Evolutionary conservation across 2,797 vertebrate species (phyloP), one percentile per base, ranked within the genome.

Genomic region (Carapus acus): DNA sequence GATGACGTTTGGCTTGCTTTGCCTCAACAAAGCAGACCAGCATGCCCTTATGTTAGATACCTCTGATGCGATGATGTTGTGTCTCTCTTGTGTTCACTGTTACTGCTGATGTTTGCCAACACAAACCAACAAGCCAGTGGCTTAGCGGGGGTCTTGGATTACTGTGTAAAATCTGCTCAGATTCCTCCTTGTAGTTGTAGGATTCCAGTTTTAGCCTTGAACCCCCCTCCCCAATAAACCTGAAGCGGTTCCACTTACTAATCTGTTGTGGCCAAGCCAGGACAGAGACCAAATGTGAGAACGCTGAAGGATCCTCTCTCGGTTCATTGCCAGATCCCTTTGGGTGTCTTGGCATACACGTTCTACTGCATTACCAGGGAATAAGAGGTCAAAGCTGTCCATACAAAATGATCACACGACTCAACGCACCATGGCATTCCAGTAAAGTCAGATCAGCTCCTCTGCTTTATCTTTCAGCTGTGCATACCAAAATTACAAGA

Each of bases 61-160:
- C 48, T 21, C 7, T 42, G 53, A 47, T 69, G 46, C 50, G 23
- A 66, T 54, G 51, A 50, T 21, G 41, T 27, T 22, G 39, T 49
- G n/a, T n/a, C 61, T 56, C 46, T 50, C 42, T 33, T 42, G 16
- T 55, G 16, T 13, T 20, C 3, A 39, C 38, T 7, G 8, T 44
- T 6, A 44, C 43, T 58, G 37, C 20, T 47, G 13, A 27, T 22
- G 43, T 66, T 62, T 51, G 47, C 67, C 58, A 66, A 55, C 42
- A 71, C 69, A 70, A 65, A 70, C 62, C 69, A 66, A 77, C 65
- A 71, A 56, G 66, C 63, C 42, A 21, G 62, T 70, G 53, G 72
- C 74, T 61, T 76, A 56, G 69, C 65, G 4, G 64, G 76, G 58
- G 65, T 62, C 61, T 67, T 65, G 65, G 73, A 69, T 82, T 66